phyloP scores from a whole-genome alignment of 1,140 invertebrate species.

The Pseudomyrmex gracilis region DNA sequence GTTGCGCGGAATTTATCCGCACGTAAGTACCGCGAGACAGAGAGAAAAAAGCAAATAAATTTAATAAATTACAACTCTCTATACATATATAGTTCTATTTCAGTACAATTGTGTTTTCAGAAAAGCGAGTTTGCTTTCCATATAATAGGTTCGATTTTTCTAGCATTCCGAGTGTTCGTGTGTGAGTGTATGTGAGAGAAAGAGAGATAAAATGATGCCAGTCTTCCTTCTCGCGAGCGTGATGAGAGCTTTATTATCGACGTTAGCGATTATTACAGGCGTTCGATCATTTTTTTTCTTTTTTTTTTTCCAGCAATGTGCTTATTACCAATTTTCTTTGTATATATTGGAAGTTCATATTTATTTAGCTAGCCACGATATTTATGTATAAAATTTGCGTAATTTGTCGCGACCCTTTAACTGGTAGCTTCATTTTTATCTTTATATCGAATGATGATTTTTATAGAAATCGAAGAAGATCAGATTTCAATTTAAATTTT shows the following conservation, averaged over 20 bases:
- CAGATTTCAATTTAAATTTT: neutral
- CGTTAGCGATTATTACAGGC: conserved; percentile 45
- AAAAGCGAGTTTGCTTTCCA: conserved; percentile 33
- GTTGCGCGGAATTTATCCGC: too few relatives aligned
- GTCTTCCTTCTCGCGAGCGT: conserved; percentile 64
- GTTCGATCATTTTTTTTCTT: conserved; percentile 8
- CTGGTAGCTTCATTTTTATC: neutral
- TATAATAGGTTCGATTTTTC: conserved; percentile 27
- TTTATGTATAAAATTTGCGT: conserved; percentile 68
- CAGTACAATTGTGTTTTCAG: neutral
- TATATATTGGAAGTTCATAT: conserved; percentile 72
- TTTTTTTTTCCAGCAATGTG: neutral
- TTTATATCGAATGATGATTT: neutral
- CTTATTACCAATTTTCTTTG: conserved; percentile 52
- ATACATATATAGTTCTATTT: neutral
- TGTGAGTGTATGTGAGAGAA: neutral
- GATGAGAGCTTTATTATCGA: conserved; percentile 31
- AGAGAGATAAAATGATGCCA: conserved; percentile 20
- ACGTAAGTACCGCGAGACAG: too few relatives aligned
- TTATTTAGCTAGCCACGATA: conserved; percentile 75
- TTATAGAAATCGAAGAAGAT: neutral
- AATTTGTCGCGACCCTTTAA: conserved; percentile 33
- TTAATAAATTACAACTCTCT: too few relatives aligned
- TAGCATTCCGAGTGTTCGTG: conserved; percentile 9
- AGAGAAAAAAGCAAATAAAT: too few relatives aligned